phyloP scores from a whole-genome alignment of 2,888 invertebrate species.

The Nasonovia ribisnigri region DNA sequence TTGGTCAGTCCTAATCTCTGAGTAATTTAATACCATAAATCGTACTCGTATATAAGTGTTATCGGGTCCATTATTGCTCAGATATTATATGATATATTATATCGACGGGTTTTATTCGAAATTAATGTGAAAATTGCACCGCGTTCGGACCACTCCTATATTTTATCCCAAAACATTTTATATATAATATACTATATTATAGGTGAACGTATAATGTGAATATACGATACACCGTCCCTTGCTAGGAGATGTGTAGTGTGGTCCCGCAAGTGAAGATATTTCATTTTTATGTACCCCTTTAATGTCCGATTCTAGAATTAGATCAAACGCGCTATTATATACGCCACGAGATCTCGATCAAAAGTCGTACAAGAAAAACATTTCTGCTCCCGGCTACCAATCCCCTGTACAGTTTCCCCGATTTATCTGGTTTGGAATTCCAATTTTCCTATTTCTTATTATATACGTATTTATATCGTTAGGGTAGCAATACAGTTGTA shows the following conservation, averaged over 20 bases:
- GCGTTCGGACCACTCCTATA: not conserved
- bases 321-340: constrained; percentile 18
- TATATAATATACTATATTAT: not conserved
- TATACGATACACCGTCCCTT: not conserved
- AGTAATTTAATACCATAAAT: not conserved
- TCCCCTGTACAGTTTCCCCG: not conserved
- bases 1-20: not conserved
- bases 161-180: constrained; percentile 9
- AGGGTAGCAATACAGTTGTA: not conserved
- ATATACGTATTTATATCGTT: too few species aligned
- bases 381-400: constrained; percentile 11
- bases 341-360: not conserved
- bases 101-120: constrained; percentile 19
- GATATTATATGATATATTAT: constrained; percentile 6
- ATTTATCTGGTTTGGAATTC: constrained; percentile 8
- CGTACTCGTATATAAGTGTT: not conserved
- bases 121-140: not conserved
- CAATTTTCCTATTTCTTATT: not conserved
- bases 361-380: not conserved
- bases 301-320: constrained; percentile 14
- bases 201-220: constrained; percentile 1
- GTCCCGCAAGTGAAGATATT: not conserved
- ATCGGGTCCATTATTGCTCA: not conserved
- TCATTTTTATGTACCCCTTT: not conserved
- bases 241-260: not conserved